A percentile compares a stretch with the other conserved stretches of the same genome.
Evolutionary conservation across 2,888 invertebrate genomes (phyloP).

Genomic region (Plusia festucae): DNA sequence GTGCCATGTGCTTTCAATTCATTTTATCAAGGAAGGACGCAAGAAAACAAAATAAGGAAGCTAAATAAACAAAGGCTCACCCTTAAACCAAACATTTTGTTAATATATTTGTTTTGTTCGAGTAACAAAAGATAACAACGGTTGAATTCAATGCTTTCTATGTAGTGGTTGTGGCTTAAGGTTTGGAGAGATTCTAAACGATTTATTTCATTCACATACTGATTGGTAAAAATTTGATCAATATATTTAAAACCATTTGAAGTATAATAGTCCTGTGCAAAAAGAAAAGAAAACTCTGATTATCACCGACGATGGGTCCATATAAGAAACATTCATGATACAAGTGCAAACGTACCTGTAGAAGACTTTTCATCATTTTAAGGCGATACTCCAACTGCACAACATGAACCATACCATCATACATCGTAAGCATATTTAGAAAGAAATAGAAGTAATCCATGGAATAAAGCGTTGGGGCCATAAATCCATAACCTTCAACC

Average conservation of each 20-base stretch:
- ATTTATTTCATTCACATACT: background rate
- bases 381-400: slow-evolving; percentile 57
- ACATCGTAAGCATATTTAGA: slow-evolving; percentile 44
- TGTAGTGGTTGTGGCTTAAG: slow-evolving; percentile 23
- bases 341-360: slow-evolving; percentile 23
- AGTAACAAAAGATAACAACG: slow-evolving; percentile 53
- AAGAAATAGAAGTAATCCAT: slow-evolving; percentile 56
- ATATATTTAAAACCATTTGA: slow-evolving; percentile 3
- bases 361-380: slow-evolving; percentile 30
- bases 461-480: slow-evolving; percentile 19
- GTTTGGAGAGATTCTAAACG: slow-evolving; percentile 31
- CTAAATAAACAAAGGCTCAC: slow-evolving; percentile 49
- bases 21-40: too few relatives aligned
- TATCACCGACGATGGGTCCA: too few relatives aligned
- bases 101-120: slow-evolving; percentile 53
- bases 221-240: slow-evolving; percentile 15
- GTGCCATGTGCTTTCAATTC: too few relatives aligned
- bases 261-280: slow-evolving; percentile 30
- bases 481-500: slow-evolving; percentile 24
- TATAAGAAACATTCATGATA: background rate
- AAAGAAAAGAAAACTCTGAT: background rate
- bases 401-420: slow-evolving; percentile 52
- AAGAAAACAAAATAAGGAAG: background rate
- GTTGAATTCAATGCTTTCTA: slow-evolving; percentile 42
- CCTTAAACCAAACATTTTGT: slow-evolving; percentile 51